phyloP scores from a whole-genome alignment of 2,888 invertebrate species.

The Nebria salina region DNA sequence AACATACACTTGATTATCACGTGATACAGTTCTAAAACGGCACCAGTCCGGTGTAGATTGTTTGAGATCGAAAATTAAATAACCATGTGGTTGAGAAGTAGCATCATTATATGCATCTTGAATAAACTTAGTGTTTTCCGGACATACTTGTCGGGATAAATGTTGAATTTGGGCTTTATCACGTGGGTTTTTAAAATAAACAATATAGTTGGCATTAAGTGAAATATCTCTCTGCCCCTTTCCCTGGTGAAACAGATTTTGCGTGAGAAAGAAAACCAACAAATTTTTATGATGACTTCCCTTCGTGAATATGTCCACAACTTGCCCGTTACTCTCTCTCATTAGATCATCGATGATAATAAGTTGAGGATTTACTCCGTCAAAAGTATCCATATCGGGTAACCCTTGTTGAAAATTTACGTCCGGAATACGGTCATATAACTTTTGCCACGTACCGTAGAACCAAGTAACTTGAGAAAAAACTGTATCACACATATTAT shows the following conservation, averaged over 20 bases:
- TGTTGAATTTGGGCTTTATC: no score
- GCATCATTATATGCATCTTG: no score
- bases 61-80: no score
- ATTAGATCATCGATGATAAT: constrained; percentile 31
- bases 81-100: no score
- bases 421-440: background rate
- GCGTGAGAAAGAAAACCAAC: background rate
- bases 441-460: background rate
- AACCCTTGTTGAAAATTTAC: constrained; percentile 7
- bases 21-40: no score
- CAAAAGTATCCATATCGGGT: constrained; percentile 17
- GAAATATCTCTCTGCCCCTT: constrained; percentile 50
- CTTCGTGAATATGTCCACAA: constrained; percentile 30
- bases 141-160: no score
- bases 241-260: constrained; percentile 50
- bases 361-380: constrained; percentile 13
- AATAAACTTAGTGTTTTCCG: no score
- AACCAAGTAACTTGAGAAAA: no score
- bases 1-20: no score
- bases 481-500: background rate
- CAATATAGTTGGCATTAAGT: constrained; percentile 50
- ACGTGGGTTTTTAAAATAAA: no score
- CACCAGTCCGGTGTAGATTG: no score
- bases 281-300: background rate
- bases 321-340: constrained; percentile 3